Evolutionary conservation across 2,888 invertebrate species (phyloP), one percentile per base, ranked within the genome.

Genomic region (Thymelicus lineola): DNA sequence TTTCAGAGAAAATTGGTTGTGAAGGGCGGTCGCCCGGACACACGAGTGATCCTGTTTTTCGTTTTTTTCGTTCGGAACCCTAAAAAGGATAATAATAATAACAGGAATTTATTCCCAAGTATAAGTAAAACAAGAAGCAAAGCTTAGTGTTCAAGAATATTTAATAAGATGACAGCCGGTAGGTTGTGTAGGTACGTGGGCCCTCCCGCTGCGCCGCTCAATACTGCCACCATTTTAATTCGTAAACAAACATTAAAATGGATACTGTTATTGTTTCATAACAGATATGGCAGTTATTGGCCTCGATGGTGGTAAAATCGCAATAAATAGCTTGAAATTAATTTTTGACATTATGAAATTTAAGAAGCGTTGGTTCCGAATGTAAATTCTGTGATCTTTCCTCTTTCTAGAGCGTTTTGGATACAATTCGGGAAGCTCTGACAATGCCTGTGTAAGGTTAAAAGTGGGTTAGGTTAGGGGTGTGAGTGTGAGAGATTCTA

Each of bases 221-320:
- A 38, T 63, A 63, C 58, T 9, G 58, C 63, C 63, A 63, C 69
- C 69, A 68, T 68, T 68, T 69, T 57, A 63, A 63, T 69, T 69
- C 63, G 69, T 69, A 69, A 69, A 63, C 69, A 69, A 57, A 50
- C 63, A 57, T 69, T 69, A 69, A 69, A 69, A 63, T 58, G 57
- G 15, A 69, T 63, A 48, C 50, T 69, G 50, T 63, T 69, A 63
- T 63, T 69, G 69, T 69, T 68, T 68, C 69, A 63, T 69, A 69
- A 69, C 69, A 6, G 20, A 42, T 38, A 58, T 38, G 69, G 63
- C 69, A 50, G 62, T 63, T 68, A 68, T 36, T 57, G 42, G 63
- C 62, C 15, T 53, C 48, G 57, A 20, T 50, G 57, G 12, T 10
- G 42, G 48, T 68, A 62, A 68, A 62, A 10, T 57, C 38, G 20